Percentiles rank a stretch among this genome's conserved stretches.
These are phyloP conservation scores for Catharus bicknelli DNA, from an alignment of 2,113 vertebrate species.

Conservation along the genomic window DNA sequence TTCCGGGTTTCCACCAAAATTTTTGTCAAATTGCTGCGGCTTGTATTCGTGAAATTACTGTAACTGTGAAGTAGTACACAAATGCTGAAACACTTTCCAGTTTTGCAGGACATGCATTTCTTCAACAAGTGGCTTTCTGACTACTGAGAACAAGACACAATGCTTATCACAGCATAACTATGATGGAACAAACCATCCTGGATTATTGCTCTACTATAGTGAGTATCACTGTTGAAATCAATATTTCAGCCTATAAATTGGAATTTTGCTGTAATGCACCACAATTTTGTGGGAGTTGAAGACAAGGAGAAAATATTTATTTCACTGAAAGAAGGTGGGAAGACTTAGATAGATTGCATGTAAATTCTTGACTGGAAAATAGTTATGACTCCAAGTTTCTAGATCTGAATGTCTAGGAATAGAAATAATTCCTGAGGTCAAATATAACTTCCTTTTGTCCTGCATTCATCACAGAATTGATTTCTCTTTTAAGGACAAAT, in stretches of 20 bases:
- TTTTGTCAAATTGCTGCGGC: too few relatives aligned
- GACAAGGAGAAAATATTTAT: neutral
- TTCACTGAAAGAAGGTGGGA: neutral
- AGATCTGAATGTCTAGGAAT: neutral
- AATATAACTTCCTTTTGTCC: neutral
- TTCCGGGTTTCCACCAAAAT: too few relatives aligned
- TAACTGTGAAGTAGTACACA: neutral
- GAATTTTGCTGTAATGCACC: neutral
- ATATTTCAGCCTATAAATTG: neutral
- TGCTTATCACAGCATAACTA: neutral
- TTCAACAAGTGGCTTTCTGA: neutral
- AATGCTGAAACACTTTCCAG: neutral
- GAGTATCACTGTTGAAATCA: neutral
- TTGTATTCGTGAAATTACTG: too few relatives aligned
- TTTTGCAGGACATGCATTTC: neutral
- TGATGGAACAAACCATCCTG: neutral
- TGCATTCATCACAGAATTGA: neutral
- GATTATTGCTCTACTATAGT: neutral
- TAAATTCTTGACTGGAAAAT: neutral
- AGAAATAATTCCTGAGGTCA: neutral
- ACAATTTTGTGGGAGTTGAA: neutral
- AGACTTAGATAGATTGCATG: neutral
- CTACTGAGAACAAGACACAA: neutral
- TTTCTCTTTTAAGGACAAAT: neutral
- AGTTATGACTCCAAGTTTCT: neutral